These are phyloP conservation scores for Trachelipus rathkii DNA, from an alignment of 1,140 invertebrate species.

Conservation along the genomic window DNA sequence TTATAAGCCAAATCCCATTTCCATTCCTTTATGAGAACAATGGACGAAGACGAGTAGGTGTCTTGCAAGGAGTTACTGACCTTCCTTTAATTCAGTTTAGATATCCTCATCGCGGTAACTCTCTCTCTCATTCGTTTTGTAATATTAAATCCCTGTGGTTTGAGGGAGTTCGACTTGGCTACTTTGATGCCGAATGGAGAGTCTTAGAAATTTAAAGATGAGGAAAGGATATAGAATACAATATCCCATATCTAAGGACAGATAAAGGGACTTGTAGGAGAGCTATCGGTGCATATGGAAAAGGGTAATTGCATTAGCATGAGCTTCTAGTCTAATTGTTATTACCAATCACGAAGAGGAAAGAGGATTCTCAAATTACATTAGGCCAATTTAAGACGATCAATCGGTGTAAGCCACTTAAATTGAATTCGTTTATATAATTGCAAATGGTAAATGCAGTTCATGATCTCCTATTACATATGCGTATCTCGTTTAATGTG, in stretches of 20 bases:
- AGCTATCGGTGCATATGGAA: not conserved
- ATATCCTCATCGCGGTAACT: not conserved
- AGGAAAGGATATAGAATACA: not conserved
- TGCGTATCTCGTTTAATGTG: no score
- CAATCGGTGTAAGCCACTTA: not conserved
- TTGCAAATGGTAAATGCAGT: no score
- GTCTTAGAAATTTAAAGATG: not conserved
- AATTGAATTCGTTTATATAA: not conserved
- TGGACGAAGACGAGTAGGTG: not conserved
- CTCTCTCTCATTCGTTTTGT: not conserved
- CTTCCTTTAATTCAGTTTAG: slow-evolving; percentile 3
- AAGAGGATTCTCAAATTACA: not conserved
- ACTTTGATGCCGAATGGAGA: not conserved
- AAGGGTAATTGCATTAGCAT: not conserved
- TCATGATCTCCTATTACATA: no score
- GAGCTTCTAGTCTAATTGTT: not conserved
- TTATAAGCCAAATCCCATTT: not conserved
- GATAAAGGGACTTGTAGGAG: not conserved
- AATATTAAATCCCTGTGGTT: not conserved
- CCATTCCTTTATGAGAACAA: not conserved
- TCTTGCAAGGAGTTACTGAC: not conserved
- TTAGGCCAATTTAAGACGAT: slow-evolving; percentile 10
- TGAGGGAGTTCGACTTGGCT: not conserved
- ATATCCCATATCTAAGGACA: not conserved
- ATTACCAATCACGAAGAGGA: not conserved